Evolutionary conservation across 2,888 invertebrate species (phyloP).

Genomic region (Boloria selene): DNA sequence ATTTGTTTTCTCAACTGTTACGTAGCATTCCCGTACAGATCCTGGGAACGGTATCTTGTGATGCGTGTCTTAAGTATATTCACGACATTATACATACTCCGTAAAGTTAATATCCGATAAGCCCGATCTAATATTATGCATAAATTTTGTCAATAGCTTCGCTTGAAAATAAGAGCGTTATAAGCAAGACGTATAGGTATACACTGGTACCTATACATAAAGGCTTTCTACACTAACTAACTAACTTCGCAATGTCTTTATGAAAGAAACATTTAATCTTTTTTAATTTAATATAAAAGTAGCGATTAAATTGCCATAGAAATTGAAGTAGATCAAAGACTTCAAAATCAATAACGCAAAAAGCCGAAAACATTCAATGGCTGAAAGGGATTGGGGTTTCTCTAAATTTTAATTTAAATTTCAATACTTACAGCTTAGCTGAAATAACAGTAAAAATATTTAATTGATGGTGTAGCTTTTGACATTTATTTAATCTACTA

Average conservation of each 20-base stretch:
- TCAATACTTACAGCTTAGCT: slow-evolving; percentile 48
- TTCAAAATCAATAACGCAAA: slow-evolving; percentile 65
- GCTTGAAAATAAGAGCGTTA: slow-evolving; percentile 13
- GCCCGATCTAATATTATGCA: slow-evolving; percentile 36
- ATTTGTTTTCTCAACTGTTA: slow-evolving; percentile 71
- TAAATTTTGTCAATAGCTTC: slow-evolving; percentile 27
- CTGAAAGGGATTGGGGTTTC: slow-evolving; percentile 66
- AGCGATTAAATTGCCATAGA: slow-evolving; percentile 18
- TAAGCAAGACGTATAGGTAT: not conserved
- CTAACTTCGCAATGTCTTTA: not conserved
- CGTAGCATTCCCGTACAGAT: slow-evolving; percentile 51
- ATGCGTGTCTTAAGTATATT: slow-evolving; percentile 42
- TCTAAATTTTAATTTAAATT: slow-evolving; percentile 70
- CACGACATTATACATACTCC: slow-evolving; percentile 32
- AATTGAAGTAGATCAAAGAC: slow-evolving; percentile 68
- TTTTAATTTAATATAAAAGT: slow-evolving; percentile 15
- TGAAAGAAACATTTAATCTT: not conserved
- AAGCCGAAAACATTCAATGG: slow-evolving; percentile 65
- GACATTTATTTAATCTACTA: slow-evolving; percentile 26
- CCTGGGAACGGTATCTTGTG: slow-evolving; percentile 50
- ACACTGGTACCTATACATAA: not conserved
- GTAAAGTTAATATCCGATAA: slow-evolving; percentile 30
- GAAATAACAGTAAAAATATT: slow-evolving; percentile 42
- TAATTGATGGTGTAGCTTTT: slow-evolving; percentile 34
- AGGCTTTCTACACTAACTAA: not conserved